phyloP scores from a whole-genome alignment of 1,140 invertebrate genomes.

The Ceratina calcarata region DNA sequence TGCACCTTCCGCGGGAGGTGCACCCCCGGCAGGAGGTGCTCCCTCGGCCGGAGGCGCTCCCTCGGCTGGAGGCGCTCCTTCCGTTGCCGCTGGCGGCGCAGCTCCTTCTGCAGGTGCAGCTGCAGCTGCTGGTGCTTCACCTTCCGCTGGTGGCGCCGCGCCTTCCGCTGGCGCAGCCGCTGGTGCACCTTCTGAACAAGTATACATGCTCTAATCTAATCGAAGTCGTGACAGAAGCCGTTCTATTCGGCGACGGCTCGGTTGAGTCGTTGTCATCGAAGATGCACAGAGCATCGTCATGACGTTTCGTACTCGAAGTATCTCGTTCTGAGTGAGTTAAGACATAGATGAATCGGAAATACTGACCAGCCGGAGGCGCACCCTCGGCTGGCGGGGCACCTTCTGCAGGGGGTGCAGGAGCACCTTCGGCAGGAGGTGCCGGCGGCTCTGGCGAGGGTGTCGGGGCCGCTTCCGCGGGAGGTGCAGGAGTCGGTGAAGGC shows the following conservation, averaged over 20 bases:
- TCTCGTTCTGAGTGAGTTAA: too few relatives aligned
- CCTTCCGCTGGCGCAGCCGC: conserved; percentile 73
- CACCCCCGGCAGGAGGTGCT: conserved; percentile 69
- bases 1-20: conserved; percentile 64
- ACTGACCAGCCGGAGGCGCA: conserved; percentile 51
- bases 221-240: not conserved
- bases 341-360: too few relatives aligned
- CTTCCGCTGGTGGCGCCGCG: conserved; percentile 59
- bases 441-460: conserved; percentile 63
- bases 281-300: not conserved
- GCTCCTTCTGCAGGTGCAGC: conserved; percentile 70
- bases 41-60: conserved; percentile 65
- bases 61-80: conserved; percentile 48
- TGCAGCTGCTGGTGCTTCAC: conserved; percentile 60
- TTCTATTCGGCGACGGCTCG: not conserved
- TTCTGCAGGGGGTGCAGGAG: conserved; percentile 69
- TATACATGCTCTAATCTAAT: conserved; percentile 32
- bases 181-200: conserved; percentile 65
- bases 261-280: not conserved
- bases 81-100: conserved; percentile 42
- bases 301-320: not conserved
- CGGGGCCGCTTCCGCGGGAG: conserved; percentile 73
- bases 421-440: conserved; percentile 67
- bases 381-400: conserved; percentile 70
- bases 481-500: conserved; percentile 75